A percentile compares a stretch with the other conserved stretches of the same genome.
Evolutionary conservation across 2,797 vertebrate species (phyloP).

Genomic region (Melanotaenia pygmaea): DNA sequence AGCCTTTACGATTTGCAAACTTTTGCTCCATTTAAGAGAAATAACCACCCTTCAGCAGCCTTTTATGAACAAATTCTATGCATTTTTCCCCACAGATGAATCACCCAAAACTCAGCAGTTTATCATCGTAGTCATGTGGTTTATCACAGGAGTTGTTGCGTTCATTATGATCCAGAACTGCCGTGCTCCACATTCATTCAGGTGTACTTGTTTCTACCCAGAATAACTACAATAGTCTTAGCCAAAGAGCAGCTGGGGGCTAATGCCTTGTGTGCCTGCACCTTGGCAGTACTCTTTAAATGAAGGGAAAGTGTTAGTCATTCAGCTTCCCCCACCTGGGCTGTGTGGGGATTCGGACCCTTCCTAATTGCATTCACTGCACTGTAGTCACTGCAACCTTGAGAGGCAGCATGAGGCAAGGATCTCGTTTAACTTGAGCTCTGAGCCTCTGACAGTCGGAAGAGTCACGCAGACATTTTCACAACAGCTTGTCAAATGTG

Average conservation of each 20-base stretch:
- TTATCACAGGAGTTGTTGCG: not conserved
- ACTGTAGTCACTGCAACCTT: constrained; percentile 35
- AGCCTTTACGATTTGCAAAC: too few species aligned
- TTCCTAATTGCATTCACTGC: constrained; percentile 40
- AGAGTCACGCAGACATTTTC: constrained; percentile 38
- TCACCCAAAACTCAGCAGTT: too few species aligned
- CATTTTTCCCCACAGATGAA: too few species aligned
- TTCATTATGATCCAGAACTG: not conserved
- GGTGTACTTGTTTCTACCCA: not conserved
- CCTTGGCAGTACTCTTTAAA: constrained; percentile 43
- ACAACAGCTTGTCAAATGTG: constrained; percentile 25
- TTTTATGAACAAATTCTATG: too few species aligned
- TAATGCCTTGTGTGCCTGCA: constrained; percentile 34
- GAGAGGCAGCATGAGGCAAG: constrained; percentile 26
- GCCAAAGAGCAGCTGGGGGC: constrained; percentile 34
- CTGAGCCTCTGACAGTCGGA: constrained; percentile 26
- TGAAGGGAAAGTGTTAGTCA: constrained; percentile 35
- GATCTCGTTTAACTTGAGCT: constrained; percentile 15
- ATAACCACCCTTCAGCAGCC: too few species aligned
- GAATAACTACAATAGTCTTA: not conserved
- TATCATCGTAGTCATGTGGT: not conserved
- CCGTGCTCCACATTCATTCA: not conserved
- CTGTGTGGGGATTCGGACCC: constrained; percentile 45
- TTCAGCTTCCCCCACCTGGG: constrained; percentile 11
- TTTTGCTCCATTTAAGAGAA: too few species aligned